Conservation (phyloP, 2,888 invertebrate species). For the Palloptera scutellata region DNA sequence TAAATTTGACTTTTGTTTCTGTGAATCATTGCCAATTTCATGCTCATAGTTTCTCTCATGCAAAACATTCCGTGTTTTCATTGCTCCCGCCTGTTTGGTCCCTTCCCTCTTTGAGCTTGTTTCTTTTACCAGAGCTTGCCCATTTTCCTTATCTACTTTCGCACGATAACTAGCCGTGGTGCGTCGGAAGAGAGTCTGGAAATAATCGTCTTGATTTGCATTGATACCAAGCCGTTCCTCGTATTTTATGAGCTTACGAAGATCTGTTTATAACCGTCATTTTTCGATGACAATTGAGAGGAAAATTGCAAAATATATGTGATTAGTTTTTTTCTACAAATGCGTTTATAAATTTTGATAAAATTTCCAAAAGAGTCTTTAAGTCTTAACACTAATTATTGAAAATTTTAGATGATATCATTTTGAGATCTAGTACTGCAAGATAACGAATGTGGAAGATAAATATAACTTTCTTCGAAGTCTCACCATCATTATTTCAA, state of each 20-base stretch:
- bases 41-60: neutral
- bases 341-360: neutral
- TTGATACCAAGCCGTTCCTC: constrained; percentile 56
- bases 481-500: no score
- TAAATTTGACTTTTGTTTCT: no score
- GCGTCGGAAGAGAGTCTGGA: constrained; percentile 59
- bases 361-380: neutral
- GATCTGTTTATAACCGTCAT: constrained; percentile 44
- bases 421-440: no score
- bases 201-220: constrained; percentile 49
- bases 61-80: neutral
- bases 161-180: constrained; percentile 63
- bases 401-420: no score
- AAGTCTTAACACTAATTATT: neutral
- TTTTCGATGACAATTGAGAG: constrained; percentile 24
- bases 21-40: neutral
- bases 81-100: neutral
- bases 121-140: neutral
- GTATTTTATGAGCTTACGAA: constrained; percentile 62
- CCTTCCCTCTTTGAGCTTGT: neutral
- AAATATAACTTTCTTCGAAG: no score
- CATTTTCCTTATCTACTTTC: constrained; percentile 55
- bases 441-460: no score
- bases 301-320: constrained; percentile 21
- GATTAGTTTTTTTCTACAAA: neutral